These are phyloP conservation scores for Stigmatopora argus DNA, from an alignment of 2,113 vertebrate genomes.

Conservation along the genomic window DNA sequence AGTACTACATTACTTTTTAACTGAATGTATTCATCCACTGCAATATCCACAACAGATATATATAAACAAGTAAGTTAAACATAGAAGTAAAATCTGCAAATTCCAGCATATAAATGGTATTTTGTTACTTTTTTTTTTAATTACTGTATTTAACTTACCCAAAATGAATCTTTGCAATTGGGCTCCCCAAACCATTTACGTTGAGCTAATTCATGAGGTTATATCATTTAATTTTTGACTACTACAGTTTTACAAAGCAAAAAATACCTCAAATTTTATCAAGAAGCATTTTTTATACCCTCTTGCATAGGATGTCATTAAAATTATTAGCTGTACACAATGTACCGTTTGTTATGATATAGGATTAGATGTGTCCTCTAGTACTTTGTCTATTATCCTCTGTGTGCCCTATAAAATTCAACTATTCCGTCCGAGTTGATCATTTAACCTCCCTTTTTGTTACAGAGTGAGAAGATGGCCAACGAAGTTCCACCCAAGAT, in stretches of 20 bases:
- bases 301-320: not conserved
- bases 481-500: constrained; percentile 60
- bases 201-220: not conserved
- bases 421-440: not conserved
- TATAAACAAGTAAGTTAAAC: too few relatives aligned
- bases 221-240: too few relatives aligned
- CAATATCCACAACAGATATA: too few relatives aligned
- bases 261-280: not conserved
- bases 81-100: too few relatives aligned
- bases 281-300: not conserved
- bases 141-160: too few relatives aligned
- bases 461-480: constrained; percentile 63
- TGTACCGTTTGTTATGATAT: not conserved
- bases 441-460: constrained; percentile 13
- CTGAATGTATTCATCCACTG: too few relatives aligned
- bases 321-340: not conserved
- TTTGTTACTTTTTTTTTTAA: too few relatives aligned
- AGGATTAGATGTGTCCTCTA: too few relatives aligned
- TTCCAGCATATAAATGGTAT: too few relatives aligned
- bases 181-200: not conserved
- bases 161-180: too few relatives aligned
- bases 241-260: not conserved
- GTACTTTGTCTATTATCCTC: not conserved
- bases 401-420: not conserved
- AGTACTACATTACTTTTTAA: too few relatives aligned